Base-by-base conservation (phyloP, 2,888 invertebrate genomes). In the Lasioglossum zephyrum region DNA sequence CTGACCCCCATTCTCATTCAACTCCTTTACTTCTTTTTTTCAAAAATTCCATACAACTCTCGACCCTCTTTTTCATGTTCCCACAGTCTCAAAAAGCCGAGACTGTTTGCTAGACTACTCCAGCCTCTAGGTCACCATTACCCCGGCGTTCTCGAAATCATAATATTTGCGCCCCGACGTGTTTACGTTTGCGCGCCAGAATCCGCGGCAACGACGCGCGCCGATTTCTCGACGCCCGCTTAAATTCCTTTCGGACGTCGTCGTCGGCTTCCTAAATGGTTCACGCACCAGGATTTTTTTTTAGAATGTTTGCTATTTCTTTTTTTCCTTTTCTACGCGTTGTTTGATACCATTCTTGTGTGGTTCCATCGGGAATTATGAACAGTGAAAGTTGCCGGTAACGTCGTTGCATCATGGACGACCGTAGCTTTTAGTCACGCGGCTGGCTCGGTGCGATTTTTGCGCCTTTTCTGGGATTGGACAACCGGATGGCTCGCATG, bases 41-140 rank as follows among this genome's bases (percentile, higher is more conserved):
- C n/a, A 4, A 57, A 26, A 47, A 47, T 47, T 47, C 16, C 16
- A 16, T 16, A 16, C 4, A 47, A 16, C 4, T 16, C 4, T 16
- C 16, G 1, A 16, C 1, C 47, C 5, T 1, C 16, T 47, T 47
- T 47, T 5, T 47, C 47, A 1, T 16, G 5, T 18, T 47, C 16
- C 47, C 5, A 16, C 47, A 31, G 16, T 1, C 1, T 16, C 1
- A 4, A 1, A 47, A 47, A 47, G 4, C 47, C 26, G 60, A 13
- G 60, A 26, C 26, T 13, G n/a, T 57, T 57, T 1, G 57, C n/a
- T 31, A 16, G 60, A 8, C 26, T 31, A 31, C 31, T 31, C 6
- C 22, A 36, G 66, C 39, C 73, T 66, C 86, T 77, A 85, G 85
- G 86, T 86, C 86, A 77, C 86, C 80, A 85, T 85, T 75, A 74